Evolutionary conservation across 2,888 invertebrate genomes (phyloP).

Genomic region (Zele albiditarsus): DNA sequence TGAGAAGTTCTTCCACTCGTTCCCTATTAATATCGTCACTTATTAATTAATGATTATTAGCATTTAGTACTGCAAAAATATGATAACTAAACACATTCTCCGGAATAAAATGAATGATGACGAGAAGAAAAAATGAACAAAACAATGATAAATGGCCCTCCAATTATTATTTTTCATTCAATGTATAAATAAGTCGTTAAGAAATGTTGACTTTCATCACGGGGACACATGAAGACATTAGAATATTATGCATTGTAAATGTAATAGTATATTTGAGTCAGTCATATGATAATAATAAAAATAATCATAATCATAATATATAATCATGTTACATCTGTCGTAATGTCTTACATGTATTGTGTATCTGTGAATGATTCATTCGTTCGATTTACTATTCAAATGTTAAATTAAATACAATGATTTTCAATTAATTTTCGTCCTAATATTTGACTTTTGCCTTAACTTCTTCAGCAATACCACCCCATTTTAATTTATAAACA

Average conservation of each 20-base stretch:
- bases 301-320: background rate
- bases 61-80: background rate
- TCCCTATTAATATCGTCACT: background rate
- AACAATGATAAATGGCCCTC: background rate
- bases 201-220: background rate
- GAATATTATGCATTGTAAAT: background rate
- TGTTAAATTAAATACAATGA: background rate
- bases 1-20: background rate
- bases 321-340: background rate
- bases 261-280: background rate
- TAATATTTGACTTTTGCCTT: conserved; percentile 83
- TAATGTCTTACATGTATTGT: background rate
- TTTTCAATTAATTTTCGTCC: conserved; percentile 46
- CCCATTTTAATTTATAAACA: conserved; percentile 94
- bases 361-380: background rate
- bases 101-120: background rate
- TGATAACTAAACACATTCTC: no score
- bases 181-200: background rate
- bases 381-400: background rate
- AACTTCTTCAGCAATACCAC: conserved; percentile 93
- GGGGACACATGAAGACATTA: background rate
- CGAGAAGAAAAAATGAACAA: background rate
- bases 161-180: background rate
- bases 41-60: background rate
- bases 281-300: conserved; percentile 7